Evolutionary conservation across 2,888 invertebrate genomes (phyloP).

Genomic region (Allygus modestus): DNA sequence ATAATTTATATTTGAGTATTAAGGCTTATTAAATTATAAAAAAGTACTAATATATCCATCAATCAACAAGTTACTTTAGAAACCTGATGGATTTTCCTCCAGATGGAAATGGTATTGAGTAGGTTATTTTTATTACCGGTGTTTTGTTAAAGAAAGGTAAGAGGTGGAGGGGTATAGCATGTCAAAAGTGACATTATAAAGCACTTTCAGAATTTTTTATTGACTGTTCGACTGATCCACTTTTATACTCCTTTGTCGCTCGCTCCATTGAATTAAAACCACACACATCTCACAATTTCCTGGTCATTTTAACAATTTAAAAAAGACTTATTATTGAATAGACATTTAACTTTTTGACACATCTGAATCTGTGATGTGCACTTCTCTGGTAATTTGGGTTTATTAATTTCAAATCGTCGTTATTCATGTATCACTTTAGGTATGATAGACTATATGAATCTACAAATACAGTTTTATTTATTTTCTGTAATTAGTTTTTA

Average conservation of each 20-base stretch:
- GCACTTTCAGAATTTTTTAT: constrained; percentile 10
- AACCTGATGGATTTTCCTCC: too few relatives aligned
- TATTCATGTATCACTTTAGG: too few relatives aligned
- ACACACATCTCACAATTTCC: background rate
- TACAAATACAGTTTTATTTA: too few relatives aligned
- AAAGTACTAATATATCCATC: too few relatives aligned
- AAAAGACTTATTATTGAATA: background rate
- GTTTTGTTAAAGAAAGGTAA: background rate
- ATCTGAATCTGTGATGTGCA: background rate
- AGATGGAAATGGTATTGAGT: background rate
- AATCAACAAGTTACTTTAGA: too few relatives aligned
- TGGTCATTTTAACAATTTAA: background rate
- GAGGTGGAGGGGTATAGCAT: background rate
- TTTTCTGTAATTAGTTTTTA: too few relatives aligned
- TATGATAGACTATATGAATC: too few relatives aligned
- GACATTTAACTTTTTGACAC: background rate
- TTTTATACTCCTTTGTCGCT: background rate
- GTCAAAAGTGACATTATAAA: constrained; percentile 2
- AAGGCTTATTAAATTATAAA: too few relatives aligned
- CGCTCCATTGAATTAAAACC: background rate
- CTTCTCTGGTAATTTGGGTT: background rate
- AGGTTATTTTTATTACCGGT: background rate
- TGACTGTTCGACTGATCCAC: background rate
- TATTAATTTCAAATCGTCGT: background rate
- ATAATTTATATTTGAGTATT: too few relatives aligned